Conservation (phyloP, 2,888 invertebrate species). For the Nomada fabriciana region DNA sequence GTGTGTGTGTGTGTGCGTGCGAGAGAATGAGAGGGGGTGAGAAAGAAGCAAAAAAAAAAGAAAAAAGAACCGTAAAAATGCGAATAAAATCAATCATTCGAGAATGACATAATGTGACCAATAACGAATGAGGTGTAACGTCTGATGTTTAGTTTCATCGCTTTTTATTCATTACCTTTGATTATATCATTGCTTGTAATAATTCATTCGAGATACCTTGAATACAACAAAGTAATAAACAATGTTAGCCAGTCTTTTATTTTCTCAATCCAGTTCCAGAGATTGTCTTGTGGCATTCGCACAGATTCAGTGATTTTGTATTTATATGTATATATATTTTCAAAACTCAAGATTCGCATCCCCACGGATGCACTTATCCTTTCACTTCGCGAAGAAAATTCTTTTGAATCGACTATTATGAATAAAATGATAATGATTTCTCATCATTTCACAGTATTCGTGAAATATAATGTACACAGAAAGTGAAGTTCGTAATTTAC, state of each 20-base stretch:
- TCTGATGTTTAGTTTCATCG: constrained; percentile 78
- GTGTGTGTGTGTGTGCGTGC: constrained; percentile 9
- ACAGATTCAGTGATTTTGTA: too few relatives aligned
- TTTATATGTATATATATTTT: too few relatives aligned
- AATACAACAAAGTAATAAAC: constrained; percentile 78
- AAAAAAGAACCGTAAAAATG: constrained; percentile 63
- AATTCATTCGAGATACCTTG: constrained; percentile 78
- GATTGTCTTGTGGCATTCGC: not conserved
- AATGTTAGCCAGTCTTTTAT: constrained; percentile 71
- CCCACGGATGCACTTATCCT: too few relatives aligned
- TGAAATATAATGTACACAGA: too few relatives aligned
- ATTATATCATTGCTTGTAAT: constrained; percentile 80
- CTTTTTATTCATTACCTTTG: constrained; percentile 78
- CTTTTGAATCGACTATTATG: too few relatives aligned
- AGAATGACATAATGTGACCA: constrained; percentile 76
- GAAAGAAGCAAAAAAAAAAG: constrained; percentile 24
- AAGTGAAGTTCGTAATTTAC: too few relatives aligned
- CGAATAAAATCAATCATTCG: constrained; percentile 75
- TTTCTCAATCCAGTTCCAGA: constrained; percentile 30
- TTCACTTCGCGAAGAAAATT: too few relatives aligned
- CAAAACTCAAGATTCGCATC: too few relatives aligned
- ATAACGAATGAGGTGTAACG: constrained; percentile 76
- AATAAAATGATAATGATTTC: too few relatives aligned
- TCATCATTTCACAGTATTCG: too few relatives aligned
- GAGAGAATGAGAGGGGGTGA: constrained; percentile 20